Conservation (phyloP, 30 jellyfish, hydroid and myxozoan species). For the Cassiopea xamachana region DNA sequence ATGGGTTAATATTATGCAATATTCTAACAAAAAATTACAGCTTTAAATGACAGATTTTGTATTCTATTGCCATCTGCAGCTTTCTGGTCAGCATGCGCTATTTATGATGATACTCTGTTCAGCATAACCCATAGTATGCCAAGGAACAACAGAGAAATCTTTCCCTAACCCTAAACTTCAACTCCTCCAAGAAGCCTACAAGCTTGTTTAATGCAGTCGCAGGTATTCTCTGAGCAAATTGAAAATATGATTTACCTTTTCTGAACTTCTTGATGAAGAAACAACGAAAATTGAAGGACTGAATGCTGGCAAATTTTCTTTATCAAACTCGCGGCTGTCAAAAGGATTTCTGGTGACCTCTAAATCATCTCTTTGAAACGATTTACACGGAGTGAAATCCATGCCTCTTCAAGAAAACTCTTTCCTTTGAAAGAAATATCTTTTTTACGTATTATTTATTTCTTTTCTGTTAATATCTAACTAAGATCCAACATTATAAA, state of each 20-base stretch:
- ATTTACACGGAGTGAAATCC: conserved; percentile 74
- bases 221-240: neutral
- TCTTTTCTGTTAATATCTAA: neutral
- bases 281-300: conserved; percentile 78
- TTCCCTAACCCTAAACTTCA: too few species aligned
- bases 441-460: neutral
- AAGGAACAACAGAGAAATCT: too few species aligned
- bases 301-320: conserved; percentile 76
- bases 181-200: too few species aligned
- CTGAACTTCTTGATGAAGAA: conserved; percentile 52
- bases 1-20: too few species aligned
- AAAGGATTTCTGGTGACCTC: conserved; percentile 81
- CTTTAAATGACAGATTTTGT: too few species aligned
- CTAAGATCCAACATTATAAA: neutral
- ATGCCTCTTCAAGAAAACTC: neutral
- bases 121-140: too few species aligned
- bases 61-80: too few species aligned
- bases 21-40: too few species aligned
- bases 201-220: too few species aligned
- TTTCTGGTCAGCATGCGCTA: too few species aligned
- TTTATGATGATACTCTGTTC: too few species aligned
- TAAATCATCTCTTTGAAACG: conserved; percentile 69
- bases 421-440: neutral
- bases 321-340: conserved; percentile 80
- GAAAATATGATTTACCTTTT: conserved; percentile 39